These are phyloP conservation scores for Hippocampus kuda DNA, from an alignment of 2,797 vertebrate genomes.

Conservation along the genomic window DNA sequence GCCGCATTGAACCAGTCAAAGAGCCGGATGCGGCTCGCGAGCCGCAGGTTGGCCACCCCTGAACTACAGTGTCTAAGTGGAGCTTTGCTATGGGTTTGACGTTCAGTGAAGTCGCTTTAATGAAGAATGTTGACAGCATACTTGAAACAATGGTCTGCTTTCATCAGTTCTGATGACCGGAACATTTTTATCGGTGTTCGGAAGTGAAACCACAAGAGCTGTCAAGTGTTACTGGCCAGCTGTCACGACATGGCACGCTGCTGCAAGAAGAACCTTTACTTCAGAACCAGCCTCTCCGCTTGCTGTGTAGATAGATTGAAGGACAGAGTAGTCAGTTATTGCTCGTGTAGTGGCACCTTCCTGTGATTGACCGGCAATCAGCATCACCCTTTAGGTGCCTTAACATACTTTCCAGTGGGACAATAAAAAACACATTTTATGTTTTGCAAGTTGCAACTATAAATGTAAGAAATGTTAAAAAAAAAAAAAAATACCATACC, in stretches of 20 bases:
- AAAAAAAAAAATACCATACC: neutral
- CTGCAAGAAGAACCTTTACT: slow-evolving; percentile 24
- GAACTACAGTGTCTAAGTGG: neutral
- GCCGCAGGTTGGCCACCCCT: too few relatives aligned
- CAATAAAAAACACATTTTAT: neutral
- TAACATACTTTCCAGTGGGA: neutral
- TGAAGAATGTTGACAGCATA: neutral
- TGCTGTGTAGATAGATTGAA: slow-evolving; percentile 4
- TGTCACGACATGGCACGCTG: slow-evolving; percentile 20
- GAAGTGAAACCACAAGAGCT: neutral
- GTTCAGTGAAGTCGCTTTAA: neutral
- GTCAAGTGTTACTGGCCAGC: slow-evolving; percentile 11
- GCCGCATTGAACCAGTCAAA: too few relatives aligned
- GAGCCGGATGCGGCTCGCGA: too few relatives aligned
- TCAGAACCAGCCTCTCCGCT: slow-evolving; percentile 50
- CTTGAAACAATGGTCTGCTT: neutral
- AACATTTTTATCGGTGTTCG: neutral
- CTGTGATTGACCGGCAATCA: neutral
- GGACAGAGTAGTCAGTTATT: neutral
- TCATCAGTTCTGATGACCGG: neutral
- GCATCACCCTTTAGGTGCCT: neutral
- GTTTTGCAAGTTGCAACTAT: neutral
- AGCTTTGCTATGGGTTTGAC: too few relatives aligned
- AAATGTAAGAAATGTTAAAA: neutral
- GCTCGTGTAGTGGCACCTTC: neutral